These are phyloP conservation scores for Pithecia hirsuta DNA, from an alignment of 2,797 vertebrate species.

Conservation along the genomic window DNA sequence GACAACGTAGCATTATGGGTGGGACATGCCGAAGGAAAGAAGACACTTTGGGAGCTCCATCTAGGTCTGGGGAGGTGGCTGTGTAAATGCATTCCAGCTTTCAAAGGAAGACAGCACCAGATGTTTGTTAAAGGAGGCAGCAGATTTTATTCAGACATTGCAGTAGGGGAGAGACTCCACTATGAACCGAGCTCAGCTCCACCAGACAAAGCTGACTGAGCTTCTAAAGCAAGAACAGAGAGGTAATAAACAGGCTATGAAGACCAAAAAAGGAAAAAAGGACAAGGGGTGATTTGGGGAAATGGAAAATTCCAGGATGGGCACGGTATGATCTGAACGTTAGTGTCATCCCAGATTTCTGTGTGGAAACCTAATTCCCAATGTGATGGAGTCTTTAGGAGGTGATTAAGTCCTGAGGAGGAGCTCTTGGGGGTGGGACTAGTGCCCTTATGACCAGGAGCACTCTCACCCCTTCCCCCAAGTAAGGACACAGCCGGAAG, in stretches of 20 bases:
- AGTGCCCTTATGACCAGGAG: background rate
- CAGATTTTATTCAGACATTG: accelerated
- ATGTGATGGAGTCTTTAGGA: background rate
- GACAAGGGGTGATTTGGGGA: background rate
- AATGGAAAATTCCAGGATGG: too few species aligned
- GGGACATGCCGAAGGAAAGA: accelerated
- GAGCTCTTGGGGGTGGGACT: background rate
- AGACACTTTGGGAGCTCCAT: accelerated
- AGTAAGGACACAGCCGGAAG: background rate
- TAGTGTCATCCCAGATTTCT: background rate
- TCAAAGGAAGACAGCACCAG: background rate
- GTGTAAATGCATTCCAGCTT: background rate
- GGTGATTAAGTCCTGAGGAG: background rate
- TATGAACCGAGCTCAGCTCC: background rate
- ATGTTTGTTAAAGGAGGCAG: accelerated
- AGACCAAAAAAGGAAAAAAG: accelerated
- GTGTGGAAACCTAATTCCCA: background rate
- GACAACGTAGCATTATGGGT: accelerated
- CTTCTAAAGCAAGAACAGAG: background rate
- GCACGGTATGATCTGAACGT: accelerated
- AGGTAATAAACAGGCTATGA: accelerated
- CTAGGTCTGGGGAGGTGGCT: background rate
- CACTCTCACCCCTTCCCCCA: background rate
- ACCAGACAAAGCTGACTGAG: accelerated
- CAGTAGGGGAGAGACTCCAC: background rate